Evolutionary conservation across 2,797 vertebrate species (phyloP), one percentile per base, ranked within the genome.

Genomic region (Lacerta agilis): DNA sequence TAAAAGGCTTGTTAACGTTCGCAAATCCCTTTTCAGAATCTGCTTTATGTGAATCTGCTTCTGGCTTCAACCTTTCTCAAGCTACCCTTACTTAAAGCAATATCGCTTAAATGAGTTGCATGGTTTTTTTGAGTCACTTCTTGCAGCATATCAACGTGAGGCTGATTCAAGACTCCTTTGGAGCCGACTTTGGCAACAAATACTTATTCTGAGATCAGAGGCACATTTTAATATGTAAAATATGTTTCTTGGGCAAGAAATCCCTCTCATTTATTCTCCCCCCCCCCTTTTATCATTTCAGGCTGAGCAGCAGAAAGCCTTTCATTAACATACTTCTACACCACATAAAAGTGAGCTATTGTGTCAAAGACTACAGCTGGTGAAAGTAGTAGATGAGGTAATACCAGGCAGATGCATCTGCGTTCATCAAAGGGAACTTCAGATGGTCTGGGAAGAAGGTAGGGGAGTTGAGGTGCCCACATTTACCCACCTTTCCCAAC

Each of bases 291-390:
- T 88, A 90, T 90, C 83, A 67, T 85, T 87, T 77, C 80, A 72
- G 45, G 73, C 64, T 80, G 71, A 85, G 79, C 78, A 82, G 73
- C 82, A 77, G 82, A 90, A 85, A 85, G 71, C 82, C 86, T 85
- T 89, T 85, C 82, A 87, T 84, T 90, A 87, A 90, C 89, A 85
- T 85, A 84, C 66, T 90, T 90, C 86, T 75, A 23, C 87, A 82
- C 27, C 38, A 82, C 78, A 83, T 86, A 84, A 88, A 81, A 88
- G 82, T 25, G 81, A 88, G 80, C 29, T 75, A n/a, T 81, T 79
- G 55, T 77, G 67, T 89, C 71, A 85, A 87, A 58, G 75, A 80
- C 67, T 79, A 83, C 36, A 89, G 89, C 88, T 86, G 85, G 85
- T 69, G 78, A 90, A 85, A 85, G 86, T 76, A 69, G 64, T 79